Percentiles rank a stretch among this genome's conserved stretches.
phyloP scores from a whole-genome alignment of 2,113 vertebrate species.

The Malurus cyaneus region DNA sequence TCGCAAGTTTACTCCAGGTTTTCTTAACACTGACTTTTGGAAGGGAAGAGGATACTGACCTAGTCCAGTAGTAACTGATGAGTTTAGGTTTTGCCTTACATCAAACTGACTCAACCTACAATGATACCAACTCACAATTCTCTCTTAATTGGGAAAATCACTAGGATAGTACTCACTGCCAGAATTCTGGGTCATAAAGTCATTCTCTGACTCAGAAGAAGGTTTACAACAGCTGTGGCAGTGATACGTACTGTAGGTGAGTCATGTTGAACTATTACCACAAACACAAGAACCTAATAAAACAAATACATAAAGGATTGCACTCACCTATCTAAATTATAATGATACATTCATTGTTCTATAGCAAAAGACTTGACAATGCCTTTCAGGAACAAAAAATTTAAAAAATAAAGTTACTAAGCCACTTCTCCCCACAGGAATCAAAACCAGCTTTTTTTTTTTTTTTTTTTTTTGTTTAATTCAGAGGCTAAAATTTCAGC shows the following conservation, averaged over 20 bases:
- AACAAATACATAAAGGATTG: constrained; percentile 9
- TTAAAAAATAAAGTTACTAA: background rate
- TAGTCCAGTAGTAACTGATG: background rate
- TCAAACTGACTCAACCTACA: constrained; percentile 56
- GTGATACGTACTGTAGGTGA: constrained; percentile 50
- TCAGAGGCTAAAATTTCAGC: background rate
- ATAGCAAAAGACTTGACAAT: background rate
- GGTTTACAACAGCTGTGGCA: constrained; percentile 57
- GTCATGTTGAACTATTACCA: constrained; percentile 47
- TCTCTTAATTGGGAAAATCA: constrained; percentile 59
- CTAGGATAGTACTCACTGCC: constrained; percentile 49
- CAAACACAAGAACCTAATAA: constrained; percentile 11
- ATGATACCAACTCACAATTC: constrained; percentile 14
- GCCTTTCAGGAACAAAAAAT: background rate
- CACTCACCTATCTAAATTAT: background rate
- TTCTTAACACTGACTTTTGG: background rate
- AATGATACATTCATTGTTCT: background rate
- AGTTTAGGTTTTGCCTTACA: constrained; percentile 14
- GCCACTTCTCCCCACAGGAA: background rate
- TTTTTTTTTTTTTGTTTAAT: constrained; percentile 8
- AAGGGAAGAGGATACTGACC: background rate
- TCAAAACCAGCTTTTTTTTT: background rate
- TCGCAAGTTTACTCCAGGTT: background rate
- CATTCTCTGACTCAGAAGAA: constrained; percentile 62
- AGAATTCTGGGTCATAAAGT: constrained; percentile 64